These are phyloP conservation scores for Peromyscus melanophrys DNA, from an alignment of 2,797 vertebrate genomes.

Conservation along the genomic window DNA sequence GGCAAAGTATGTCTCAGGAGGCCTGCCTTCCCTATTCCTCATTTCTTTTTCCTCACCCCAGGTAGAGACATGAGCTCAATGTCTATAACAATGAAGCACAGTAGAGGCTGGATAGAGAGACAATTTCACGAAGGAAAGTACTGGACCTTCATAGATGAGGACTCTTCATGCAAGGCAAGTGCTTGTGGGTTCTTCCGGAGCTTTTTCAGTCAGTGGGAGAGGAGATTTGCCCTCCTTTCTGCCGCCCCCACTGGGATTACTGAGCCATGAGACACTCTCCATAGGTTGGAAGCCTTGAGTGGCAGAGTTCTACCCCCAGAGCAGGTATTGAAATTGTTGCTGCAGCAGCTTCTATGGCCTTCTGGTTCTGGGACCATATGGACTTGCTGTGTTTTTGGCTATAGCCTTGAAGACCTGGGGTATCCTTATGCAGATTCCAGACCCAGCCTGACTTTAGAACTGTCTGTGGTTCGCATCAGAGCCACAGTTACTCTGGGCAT, in stretches of 20 bases:
- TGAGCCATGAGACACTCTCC: too few relatives aligned
- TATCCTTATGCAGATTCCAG: neutral
- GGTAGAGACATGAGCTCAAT: neutral
- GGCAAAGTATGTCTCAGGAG: neutral
- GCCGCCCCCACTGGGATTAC: rapidly evolving
- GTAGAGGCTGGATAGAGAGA: neutral
- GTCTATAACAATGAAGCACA: neutral
- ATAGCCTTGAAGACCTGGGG: neutral
- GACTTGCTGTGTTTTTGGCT: neutral
- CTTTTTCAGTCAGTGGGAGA: neutral
- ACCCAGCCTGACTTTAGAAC: neutral
- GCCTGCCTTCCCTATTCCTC: rapidly evolving
- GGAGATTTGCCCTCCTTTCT: neutral
- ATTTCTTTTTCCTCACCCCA: neutral
- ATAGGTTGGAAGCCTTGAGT: neutral
- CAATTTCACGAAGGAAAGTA: neutral
- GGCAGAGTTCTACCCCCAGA: neutral
- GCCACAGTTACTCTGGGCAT: neutral
- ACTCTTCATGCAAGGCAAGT: neutral
- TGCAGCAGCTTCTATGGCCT: neutral
- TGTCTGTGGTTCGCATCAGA: neutral
- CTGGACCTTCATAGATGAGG: neutral
- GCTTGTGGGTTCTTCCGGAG: neutral
- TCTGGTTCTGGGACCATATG: neutral
- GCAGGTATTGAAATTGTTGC: neutral